These are phyloP conservation scores for Aphidoletes aphidimyza DNA, from an alignment of 2,888 invertebrate genomes.

Conservation along the genomic window DNA sequence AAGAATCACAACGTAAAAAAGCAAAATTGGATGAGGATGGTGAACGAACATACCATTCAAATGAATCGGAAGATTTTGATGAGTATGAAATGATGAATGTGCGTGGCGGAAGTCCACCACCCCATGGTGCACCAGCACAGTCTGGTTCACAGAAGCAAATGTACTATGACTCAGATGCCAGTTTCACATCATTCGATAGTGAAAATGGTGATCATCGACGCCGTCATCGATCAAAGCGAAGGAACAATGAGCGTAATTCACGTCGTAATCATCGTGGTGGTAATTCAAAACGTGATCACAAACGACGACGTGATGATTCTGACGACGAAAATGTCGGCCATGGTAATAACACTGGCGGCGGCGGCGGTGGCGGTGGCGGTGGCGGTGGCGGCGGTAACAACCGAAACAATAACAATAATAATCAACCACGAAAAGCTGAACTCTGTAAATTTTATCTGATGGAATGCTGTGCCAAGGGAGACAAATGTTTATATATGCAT, in stretches of 20 bases:
- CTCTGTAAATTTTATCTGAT: conserved; percentile 96
- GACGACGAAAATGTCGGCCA: conserved; percentile 74
- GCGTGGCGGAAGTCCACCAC: conserved; percentile 77
- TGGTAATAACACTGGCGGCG: conserved; percentile 82
- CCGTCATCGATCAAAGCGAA: conserved; percentile 66
- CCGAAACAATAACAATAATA: conserved; percentile 17
- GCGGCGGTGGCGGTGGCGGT: neutral
- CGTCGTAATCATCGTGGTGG: conserved; percentile 62
- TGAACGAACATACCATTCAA: conserved; percentile 66
- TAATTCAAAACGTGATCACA: conserved; percentile 68
- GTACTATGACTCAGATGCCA: conserved; percentile 69
- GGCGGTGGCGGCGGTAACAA: neutral
- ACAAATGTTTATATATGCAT: conserved; percentile 96
- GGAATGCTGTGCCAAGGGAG: conserved; percentile 94
- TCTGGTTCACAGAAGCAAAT: conserved; percentile 1
- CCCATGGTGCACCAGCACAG: conserved; percentile 54
- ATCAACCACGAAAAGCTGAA: conserved; percentile 83
- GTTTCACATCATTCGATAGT: conserved; percentile 70
- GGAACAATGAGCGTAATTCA: neutral
- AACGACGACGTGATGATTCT: conserved; percentile 72
- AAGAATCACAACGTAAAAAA: conserved; percentile 65
- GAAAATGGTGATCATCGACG: conserved; percentile 61
- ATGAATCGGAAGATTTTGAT: conserved; percentile 70
- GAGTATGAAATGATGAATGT: conserved; percentile 85
- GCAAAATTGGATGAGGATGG: conserved; percentile 66